A percentile compares a stretch with the other conserved stretches of the same genome.
phyloP scores from a whole-genome alignment of 2,797 vertebrate genomes.

The Ciconia nigra region DNA sequence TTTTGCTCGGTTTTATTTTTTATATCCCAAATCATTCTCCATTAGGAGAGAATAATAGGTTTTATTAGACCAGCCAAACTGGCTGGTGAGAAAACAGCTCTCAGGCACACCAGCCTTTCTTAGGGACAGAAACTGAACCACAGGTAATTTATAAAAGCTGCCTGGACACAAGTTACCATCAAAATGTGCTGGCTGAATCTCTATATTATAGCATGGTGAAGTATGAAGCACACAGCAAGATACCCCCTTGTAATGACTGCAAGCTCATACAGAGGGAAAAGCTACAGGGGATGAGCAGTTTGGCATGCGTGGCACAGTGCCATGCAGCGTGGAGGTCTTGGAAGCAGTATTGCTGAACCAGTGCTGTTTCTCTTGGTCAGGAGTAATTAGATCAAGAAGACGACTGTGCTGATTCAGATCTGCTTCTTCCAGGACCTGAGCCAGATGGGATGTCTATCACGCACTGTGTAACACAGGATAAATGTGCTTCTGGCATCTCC shows the following conservation, averaged over 20 bases:
- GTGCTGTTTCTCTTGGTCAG: neutral
- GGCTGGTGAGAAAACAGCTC: neutral
- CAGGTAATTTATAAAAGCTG: neutral
- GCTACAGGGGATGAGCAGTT: neutral
- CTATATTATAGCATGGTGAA: neutral
- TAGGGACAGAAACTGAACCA: neutral
- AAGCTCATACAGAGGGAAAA: neutral
- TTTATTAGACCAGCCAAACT: neutral
- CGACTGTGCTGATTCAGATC: neutral
- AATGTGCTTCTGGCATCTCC: neutral
- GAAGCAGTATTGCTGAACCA: neutral
- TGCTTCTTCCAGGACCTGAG: neutral
- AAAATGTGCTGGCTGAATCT: neutral
- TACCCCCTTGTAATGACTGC: neutral
- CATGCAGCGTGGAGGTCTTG: neutral
- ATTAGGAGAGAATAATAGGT: neutral
- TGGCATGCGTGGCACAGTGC: fast-evolving
- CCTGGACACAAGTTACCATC: neutral
- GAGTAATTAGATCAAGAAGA: neutral
- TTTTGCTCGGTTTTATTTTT: neutral
- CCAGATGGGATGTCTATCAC: neutral
- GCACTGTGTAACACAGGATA: neutral
- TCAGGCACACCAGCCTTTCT: neutral
- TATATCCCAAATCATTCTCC: neutral
- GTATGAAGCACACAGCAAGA: neutral